A percentile compares a stretch with the other conserved stretches of the same genome.
phyloP scores from a whole-genome alignment of 2,888 invertebrate species.

The Axea sp. region DNA sequence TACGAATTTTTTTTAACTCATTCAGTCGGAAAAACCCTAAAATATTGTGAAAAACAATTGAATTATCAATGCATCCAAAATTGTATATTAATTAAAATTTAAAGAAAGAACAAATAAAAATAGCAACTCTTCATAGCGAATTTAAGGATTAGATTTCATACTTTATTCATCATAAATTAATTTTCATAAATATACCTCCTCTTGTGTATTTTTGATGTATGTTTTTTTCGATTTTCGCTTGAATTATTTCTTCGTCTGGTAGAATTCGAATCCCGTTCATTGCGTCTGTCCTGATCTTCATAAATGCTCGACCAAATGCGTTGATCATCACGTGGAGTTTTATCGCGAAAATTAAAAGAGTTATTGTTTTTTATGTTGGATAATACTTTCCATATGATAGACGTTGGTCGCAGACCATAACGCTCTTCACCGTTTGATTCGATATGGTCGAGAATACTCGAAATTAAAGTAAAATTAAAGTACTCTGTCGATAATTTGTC shows the following conservation, averaged over 20 bases:
- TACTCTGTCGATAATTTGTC: constrained; percentile 76
- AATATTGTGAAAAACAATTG: too few species aligned
- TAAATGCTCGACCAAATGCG: constrained; percentile 65
- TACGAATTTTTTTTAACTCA: too few species aligned
- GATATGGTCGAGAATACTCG: constrained; percentile 76
- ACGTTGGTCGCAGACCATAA: constrained; percentile 82
- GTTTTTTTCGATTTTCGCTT: constrained; percentile 24
- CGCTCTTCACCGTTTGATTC: constrained; percentile 79
- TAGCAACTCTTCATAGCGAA: too few species aligned
- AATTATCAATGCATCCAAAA: too few species aligned
- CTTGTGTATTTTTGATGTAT: constrained; percentile 50
- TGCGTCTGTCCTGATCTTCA: constrained; percentile 59
- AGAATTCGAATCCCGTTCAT: constrained; percentile 10
- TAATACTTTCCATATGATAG: constrained; percentile 84
- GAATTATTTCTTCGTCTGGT: constrained; percentile 9
- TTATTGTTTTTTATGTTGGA: constrained; percentile 79
- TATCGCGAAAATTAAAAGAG: constrained; percentile 73
- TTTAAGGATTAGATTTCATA: too few species aligned
- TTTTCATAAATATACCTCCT: constrained; percentile 14
- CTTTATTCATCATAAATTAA: too few species aligned
- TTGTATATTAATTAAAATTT: too few species aligned
- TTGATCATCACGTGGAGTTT: constrained; percentile 65
- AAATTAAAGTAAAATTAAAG: constrained; percentile 77
- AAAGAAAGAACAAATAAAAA: too few species aligned
- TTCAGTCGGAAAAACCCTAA: too few species aligned